These are phyloP conservation scores for Crotophaga sulcirostris DNA, from an alignment of 2,113 vertebrate species.

Conservation along the genomic window DNA sequence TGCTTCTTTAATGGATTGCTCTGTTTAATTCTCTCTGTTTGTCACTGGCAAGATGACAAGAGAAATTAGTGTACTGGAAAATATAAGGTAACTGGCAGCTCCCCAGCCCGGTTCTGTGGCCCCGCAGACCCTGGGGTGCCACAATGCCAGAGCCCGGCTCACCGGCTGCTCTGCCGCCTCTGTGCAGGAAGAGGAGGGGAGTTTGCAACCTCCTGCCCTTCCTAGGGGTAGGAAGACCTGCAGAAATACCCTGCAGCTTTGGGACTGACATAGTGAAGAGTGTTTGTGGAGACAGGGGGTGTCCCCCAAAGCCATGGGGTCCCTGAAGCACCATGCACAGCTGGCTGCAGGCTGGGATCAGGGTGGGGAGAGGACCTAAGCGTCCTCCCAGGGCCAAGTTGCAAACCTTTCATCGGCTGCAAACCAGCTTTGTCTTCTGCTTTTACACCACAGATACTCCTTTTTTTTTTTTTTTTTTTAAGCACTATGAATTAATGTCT, in stretches of 20 bases:
- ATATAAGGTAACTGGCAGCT: slow-evolving; percentile 54
- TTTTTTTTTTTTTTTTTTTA: not conserved
- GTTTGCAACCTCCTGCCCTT: not conserved
- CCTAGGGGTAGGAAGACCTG: not conserved
- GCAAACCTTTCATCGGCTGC: not conserved
- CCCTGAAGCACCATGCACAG: not conserved
- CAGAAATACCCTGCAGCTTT: not conserved
- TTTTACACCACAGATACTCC: not conserved
- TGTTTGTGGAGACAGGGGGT: not conserved
- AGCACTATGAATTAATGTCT: not conserved
- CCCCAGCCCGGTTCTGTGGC: not conserved
- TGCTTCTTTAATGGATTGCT: slow-evolving; percentile 57
- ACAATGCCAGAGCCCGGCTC: not conserved
- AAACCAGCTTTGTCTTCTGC: not conserved
- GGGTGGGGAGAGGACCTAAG: not conserved
- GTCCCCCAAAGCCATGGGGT: not conserved
- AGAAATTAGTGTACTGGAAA: slow-evolving; percentile 61
- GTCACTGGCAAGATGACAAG: slow-evolving; percentile 59
- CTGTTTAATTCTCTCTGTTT: slow-evolving; percentile 64
- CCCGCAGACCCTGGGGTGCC: not conserved
- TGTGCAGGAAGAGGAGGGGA: not conserved
- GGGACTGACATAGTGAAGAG: not conserved
- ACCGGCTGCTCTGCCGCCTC: not conserved
- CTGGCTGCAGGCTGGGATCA: not conserved
- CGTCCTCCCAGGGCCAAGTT: not conserved